A percentile compares a stretch with the other conserved stretches of the same genome.
Evolutionary conservation across 2,113 vertebrate species (phyloP).

Genomic region (Fulica atra): DNA sequence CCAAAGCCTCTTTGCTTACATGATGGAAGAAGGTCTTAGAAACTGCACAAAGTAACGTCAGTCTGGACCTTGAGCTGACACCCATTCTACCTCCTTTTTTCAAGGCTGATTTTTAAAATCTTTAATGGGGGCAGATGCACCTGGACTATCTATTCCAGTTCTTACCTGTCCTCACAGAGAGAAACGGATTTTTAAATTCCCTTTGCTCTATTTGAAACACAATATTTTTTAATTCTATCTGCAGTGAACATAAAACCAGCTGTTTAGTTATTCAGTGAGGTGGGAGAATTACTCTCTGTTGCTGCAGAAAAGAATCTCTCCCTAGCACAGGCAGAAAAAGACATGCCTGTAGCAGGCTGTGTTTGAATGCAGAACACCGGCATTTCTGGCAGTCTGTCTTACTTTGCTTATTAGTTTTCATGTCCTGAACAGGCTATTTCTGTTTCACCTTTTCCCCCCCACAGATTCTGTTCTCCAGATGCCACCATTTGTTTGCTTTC

Average conservation of each 20-base stretch:
- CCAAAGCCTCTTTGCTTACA: neutral
- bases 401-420: neutral
- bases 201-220: neutral
- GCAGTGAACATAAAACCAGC: neutral
- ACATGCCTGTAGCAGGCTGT: neutral
- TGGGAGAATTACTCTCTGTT: neutral
- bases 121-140: neutral
- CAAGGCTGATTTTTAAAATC: neutral
- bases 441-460: rapidly evolving
- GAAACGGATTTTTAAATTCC: neutral
- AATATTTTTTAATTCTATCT: neutral
- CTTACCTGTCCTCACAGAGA: neutral
- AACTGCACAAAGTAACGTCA: neutral
- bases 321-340: neutral
- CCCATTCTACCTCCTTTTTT: neutral
- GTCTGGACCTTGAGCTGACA: neutral
- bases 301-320: neutral
- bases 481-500: neutral
- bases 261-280: neutral
- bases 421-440: neutral
- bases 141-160: neutral
- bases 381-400: neutral
- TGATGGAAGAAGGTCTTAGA: neutral
- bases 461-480: neutral
- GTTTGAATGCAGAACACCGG: neutral